Evolutionary conservation across 1,140 invertebrate genomes (phyloP).

Genomic region (Heterodera schachtii): DNA sequence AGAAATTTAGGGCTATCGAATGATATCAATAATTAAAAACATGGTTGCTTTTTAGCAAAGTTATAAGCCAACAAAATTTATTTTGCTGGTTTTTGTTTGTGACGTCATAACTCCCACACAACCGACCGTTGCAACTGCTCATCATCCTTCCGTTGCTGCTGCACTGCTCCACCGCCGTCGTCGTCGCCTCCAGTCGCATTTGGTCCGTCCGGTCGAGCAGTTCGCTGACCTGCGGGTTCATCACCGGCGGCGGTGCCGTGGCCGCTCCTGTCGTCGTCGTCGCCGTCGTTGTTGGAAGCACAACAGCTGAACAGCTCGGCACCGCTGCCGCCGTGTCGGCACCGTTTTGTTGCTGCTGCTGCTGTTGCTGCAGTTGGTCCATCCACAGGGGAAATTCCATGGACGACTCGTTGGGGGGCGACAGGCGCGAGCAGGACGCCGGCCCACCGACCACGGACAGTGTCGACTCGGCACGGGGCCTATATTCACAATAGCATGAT

Average conservation of each 20-base stretch:
- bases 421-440: slow-evolving; percentile 39
- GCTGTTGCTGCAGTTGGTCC: slow-evolving; percentile 27
- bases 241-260: slow-evolving; percentile 10
- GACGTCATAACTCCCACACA: too few species aligned
- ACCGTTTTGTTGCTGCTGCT: slow-evolving; percentile 11
- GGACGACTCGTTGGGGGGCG: slow-evolving; percentile 49
- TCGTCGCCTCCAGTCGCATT: slow-evolving; percentile 18
- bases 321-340: neutral
- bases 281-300: neutral
- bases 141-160: slow-evolving; percentile 14
- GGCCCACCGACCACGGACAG: slow-evolving; percentile 48
- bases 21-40: too few species aligned
- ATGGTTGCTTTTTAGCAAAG: too few species aligned
- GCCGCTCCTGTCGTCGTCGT: too few species aligned
- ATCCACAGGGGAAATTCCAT: slow-evolving; percentile 55
- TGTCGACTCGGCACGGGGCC: slow-evolving; percentile 56
- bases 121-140: neutral
- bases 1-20: too few species aligned
- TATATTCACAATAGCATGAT: slow-evolving; percentile 23
- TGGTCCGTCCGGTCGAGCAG: slow-evolving; percentile 57
- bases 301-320: neutral
- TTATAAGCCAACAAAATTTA: too few species aligned
- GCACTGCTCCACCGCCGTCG: neutral
- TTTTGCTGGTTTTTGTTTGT: too few species aligned
- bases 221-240: slow-evolving; percentile 53